Conservation (phyloP, 92 coral and sea anemone species). For the Pocillopora meandrina region DNA sequence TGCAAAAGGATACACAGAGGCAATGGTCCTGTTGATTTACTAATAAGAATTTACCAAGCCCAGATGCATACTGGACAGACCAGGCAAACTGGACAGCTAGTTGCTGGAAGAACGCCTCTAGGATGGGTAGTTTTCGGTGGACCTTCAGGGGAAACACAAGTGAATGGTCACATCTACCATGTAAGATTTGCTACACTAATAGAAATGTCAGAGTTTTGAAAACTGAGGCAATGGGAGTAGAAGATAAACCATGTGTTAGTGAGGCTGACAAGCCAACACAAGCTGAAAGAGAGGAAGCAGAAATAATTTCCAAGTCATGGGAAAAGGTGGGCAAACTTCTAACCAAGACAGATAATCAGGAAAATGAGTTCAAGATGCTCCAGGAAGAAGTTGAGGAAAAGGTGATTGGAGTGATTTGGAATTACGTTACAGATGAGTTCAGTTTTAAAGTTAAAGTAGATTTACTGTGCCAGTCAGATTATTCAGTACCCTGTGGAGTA, state of each 20-base stretch:
- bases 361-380: too few relatives aligned
- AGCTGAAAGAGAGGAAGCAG: constrained; percentile 56
- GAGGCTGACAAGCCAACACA: constrained; percentile 35
- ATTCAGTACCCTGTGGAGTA: too few relatives aligned
- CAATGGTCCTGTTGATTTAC: constrained; percentile 27
- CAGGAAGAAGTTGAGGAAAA: constrained; percentile 41
- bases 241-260: constrained; percentile 30
- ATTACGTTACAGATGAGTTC: too few relatives aligned
- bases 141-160: constrained; percentile 26
- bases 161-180: constrained; percentile 44
- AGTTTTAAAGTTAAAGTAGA: too few relatives aligned
- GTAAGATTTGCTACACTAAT: constrained; percentile 42
- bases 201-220: constrained; percentile 50
- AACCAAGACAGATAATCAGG: too few relatives aligned
- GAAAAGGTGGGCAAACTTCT: constrained; percentile 24
- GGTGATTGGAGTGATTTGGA: too few relatives aligned
- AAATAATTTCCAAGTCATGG: constrained; percentile 55
- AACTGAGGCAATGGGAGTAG: constrained; percentile 60
- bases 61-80: constrained; percentile 37
- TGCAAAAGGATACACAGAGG: neutral
- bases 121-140: constrained; percentile 43
- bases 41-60: constrained; percentile 33
- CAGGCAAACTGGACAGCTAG: constrained; percentile 16
- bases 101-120: constrained; percentile 22
- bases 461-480: too few relatives aligned